Evolutionary conservation across 2,113 vertebrate species (phyloP).

Genomic region (Desmodus rotundus): DNA sequence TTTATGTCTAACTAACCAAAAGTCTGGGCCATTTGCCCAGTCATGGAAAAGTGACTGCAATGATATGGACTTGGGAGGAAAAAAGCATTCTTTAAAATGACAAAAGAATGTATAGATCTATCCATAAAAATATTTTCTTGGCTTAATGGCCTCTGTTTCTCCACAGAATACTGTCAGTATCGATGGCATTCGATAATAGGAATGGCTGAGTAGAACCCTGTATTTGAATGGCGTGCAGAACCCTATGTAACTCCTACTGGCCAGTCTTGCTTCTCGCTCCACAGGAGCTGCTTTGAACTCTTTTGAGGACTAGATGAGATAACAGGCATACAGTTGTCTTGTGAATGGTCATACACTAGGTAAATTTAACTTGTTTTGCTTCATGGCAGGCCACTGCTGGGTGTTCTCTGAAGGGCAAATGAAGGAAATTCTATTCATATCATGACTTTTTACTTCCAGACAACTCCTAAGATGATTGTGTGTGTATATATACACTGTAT

Average conservation of each 20-base stretch:
- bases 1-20: constrained; percentile 39
- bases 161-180: not conserved
- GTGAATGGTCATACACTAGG: not conserved
- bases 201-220: not conserved
- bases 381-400: not conserved
- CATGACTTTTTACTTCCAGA: not conserved
- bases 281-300: not conserved
- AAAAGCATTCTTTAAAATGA: not conserved
- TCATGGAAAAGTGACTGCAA: not conserved
- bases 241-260: not conserved
- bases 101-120: not conserved
- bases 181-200: not conserved
- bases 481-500: too few species aligned
- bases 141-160: not conserved
- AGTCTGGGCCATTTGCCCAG: not conserved
- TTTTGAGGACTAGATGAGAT: not conserved
- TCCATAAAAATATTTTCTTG: not conserved
- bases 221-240: too few species aligned
- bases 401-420: not conserved
- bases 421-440: not conserved
- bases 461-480: not conserved
- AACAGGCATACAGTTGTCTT: not conserved
- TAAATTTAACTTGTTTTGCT: not conserved
- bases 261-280: not conserved
- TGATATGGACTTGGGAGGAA: not conserved